Percentiles rank a stretch among this genome's conserved stretches.
Evolutionary conservation across 2,797 vertebrate species (phyloP).

Genomic region (Prunella strophiata): DNA sequence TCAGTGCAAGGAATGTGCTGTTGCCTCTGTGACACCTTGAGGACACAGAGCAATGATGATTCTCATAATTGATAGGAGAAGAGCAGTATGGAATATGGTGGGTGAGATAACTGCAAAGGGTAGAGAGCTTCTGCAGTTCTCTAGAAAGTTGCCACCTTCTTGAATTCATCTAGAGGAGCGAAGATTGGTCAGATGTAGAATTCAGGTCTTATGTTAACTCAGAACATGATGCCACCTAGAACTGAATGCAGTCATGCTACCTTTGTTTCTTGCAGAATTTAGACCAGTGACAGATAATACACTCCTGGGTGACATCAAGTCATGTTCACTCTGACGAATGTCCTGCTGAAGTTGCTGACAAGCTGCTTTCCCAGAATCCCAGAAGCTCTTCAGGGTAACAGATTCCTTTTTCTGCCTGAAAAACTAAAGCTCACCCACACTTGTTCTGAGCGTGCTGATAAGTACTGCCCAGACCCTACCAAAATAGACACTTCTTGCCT

Average conservation of each 20-base stretch:
- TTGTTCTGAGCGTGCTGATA: not conserved
- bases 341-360: not conserved
- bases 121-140: not conserved
- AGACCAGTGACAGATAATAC: fast-evolving
- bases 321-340: fast-evolving
- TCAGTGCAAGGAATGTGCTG: not conserved
- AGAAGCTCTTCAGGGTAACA: not conserved
- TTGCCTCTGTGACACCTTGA: not conserved
- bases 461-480: not conserved
- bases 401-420: not conserved
- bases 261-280: not conserved
- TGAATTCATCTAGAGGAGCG: not conserved
- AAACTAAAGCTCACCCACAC: not conserved
- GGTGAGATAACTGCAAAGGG: not conserved
- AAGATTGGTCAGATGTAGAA: not conserved
- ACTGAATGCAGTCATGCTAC: not conserved
- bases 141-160: not conserved
- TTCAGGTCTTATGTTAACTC: not conserved
- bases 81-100: not conserved
- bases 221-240: not conserved
- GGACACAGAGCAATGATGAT: not conserved
- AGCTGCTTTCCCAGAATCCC: not conserved
- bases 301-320: not conserved
- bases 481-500: not conserved
- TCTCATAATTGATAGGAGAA: not conserved